Conservation (phyloP, 2,888 invertebrate genomes). For the Orthosia cruda region DNA sequence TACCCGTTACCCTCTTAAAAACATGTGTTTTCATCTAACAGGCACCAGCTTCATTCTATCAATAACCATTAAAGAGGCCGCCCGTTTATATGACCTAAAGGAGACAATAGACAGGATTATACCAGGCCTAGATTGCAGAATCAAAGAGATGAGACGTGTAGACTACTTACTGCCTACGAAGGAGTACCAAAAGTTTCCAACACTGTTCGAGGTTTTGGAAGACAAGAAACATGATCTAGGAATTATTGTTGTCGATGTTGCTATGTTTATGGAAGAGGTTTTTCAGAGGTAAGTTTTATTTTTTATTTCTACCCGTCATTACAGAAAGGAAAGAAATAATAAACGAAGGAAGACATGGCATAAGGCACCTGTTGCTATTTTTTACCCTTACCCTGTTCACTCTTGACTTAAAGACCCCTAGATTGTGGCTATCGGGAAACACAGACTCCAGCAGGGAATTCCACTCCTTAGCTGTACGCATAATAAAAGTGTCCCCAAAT, state of each 20-base stretch:
- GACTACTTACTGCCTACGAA: conserved; percentile 45
- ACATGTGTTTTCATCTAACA: neutral
- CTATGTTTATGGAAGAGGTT: conserved; percentile 56
- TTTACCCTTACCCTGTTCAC: too few relatives aligned
- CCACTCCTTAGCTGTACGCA: too few relatives aligned
- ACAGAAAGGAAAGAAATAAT: too few relatives aligned
- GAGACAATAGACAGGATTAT: conserved; percentile 20
- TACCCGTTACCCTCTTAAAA: too few relatives aligned
- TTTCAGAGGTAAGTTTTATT: conserved; percentile 48
- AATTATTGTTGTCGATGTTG: conserved; percentile 50
- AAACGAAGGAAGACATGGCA: too few relatives aligned
- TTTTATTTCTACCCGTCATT: neutral
- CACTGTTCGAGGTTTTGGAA: conserved; percentile 44
- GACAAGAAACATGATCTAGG: neutral
- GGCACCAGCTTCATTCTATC: conserved; percentile 56
- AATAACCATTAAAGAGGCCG: conserved; percentile 30
- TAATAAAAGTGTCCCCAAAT: too few relatives aligned
- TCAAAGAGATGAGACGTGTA: conserved; percentile 27
- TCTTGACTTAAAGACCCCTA: too few relatives aligned
- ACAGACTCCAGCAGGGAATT: too few relatives aligned
- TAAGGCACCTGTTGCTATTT: too few relatives aligned
- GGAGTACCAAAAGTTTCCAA: conserved; percentile 34
- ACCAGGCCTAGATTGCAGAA: conserved; percentile 9
- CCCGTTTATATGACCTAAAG: conserved; percentile 24
- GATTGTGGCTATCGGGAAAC: too few relatives aligned